phyloP scores from a whole-genome alignment of 2,888 invertebrate genomes.

The Orthonevra nobilis region DNA sequence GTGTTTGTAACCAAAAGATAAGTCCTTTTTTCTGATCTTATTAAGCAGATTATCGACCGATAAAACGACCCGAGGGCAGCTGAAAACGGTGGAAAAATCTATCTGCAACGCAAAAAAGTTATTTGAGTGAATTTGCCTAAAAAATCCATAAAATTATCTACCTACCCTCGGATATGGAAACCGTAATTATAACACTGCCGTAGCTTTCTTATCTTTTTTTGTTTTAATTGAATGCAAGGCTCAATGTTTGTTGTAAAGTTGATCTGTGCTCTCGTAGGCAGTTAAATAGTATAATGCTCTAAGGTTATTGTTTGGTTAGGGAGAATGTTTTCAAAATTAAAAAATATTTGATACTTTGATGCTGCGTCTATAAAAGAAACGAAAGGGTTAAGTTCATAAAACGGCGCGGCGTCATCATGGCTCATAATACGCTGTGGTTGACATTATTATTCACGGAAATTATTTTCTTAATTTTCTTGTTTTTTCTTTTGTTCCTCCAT shows the following conservation, averaged over 20 bases:
- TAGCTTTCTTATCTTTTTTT: conserved; percentile 32
- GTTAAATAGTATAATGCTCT: conserved; percentile 12
- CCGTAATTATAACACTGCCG: conserved; percentile 49
- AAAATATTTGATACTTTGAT: conserved; percentile 51
- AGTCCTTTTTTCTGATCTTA: conserved; percentile 33
- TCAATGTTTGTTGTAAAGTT: not conserved
- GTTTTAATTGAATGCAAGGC: conserved; percentile 42
- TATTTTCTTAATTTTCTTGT: conserved; percentile 55
- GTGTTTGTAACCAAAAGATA: too few species aligned
- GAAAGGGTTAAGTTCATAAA: conserved; percentile 57
- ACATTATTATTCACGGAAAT: conserved; percentile 63
- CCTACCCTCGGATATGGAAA: conserved; percentile 8
- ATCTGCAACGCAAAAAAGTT: too few species aligned
- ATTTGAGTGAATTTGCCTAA: conserved; percentile 24
- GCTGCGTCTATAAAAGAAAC: conserved; percentile 43
- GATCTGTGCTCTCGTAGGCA: conserved; percentile 17
- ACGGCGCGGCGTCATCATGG: conserved; percentile 24
- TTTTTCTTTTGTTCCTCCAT: conserved; percentile 13
- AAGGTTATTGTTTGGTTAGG: conserved; percentile 9
- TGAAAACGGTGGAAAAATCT: too few species aligned
- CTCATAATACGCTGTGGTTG: conserved; percentile 59
- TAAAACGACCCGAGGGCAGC: not conserved
- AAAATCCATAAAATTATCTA: conserved; percentile 36
- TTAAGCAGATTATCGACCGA: too few species aligned
- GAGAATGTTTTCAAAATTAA: conserved; percentile 47